Evolutionary conservation across 2,113 vertebrate species (phyloP).

Genomic region (Mungos mungo): DNA sequence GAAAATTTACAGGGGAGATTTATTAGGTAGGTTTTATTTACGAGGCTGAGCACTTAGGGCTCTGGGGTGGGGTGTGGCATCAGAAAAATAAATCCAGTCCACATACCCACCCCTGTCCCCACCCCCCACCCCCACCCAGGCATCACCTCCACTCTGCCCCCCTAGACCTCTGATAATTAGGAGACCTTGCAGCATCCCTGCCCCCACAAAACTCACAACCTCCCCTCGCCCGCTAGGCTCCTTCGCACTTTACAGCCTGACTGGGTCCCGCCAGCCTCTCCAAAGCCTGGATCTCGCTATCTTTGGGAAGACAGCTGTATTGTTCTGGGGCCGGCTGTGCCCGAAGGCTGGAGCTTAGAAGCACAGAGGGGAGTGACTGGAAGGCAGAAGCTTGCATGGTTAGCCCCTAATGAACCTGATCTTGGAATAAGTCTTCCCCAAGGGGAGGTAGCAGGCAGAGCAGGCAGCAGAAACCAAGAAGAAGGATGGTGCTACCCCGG

Average conservation of each 20-base stretch:
- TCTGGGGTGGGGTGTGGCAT: slow-evolving; percentile 36
- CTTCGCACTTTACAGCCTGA: background rate
- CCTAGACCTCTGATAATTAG: background rate
- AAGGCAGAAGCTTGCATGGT: background rate
- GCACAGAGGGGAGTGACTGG: background rate
- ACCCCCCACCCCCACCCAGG: background rate
- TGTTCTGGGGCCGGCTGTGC: background rate
- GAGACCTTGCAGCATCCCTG: background rate
- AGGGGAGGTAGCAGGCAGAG: background rate
- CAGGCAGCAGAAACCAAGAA: background rate
- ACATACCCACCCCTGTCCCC: background rate
- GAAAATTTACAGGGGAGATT: slow-evolving; percentile 71
- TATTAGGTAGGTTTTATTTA: slow-evolving; percentile 66
- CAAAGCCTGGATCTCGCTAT: background rate
- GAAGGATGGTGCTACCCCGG: background rate
- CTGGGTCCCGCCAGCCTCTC: background rate
- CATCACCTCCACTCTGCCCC: background rate
- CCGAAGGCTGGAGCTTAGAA: background rate
- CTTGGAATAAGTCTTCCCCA: background rate
- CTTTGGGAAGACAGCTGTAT: background rate
- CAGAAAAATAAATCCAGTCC: slow-evolving; percentile 58
- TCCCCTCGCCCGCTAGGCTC: accelerated
- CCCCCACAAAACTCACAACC: background rate
- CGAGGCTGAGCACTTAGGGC: slow-evolving; percentile 48
- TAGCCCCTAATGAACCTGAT: background rate